A percentile compares a stretch with the other conserved stretches of the same genome.
Conservation (phyloP, 2,113 vertebrate species). For the Limnothrissa miodon region DNA sequence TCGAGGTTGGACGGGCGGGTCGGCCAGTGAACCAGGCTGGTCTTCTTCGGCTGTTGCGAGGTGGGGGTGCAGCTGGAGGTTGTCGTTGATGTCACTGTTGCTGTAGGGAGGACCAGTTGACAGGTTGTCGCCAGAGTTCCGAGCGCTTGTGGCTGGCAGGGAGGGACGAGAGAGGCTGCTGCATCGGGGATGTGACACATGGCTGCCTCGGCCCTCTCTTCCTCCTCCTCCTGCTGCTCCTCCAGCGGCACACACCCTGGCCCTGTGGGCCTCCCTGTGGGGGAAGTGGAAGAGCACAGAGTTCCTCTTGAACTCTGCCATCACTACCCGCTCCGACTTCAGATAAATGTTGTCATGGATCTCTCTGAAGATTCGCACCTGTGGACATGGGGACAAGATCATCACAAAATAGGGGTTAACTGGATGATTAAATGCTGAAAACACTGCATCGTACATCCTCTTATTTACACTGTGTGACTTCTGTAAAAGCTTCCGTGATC, state of each 20-base stretch:
- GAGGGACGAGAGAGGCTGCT: constrained; percentile 20
- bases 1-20: not conserved
- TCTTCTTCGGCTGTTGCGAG: not conserved
- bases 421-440: too few relatives aligned
- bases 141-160: constrained; percentile 51
- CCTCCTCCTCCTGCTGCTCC: constrained; percentile 25
- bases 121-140: constrained; percentile 23
- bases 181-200: constrained; percentile 35
- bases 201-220: constrained; percentile 39
- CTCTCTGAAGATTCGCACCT: constrained; percentile 83
- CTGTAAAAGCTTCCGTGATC: not conserved
- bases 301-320: constrained; percentile 51
- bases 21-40: not conserved
- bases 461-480: not conserved
- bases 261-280: constrained; percentile 48
- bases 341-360: constrained; percentile 77
- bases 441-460: not conserved
- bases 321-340: constrained; percentile 60
- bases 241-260: not conserved
- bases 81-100: not conserved
- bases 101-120: not conserved
- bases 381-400: constrained; percentile 1
- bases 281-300: constrained; percentile 48
- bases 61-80: not conserved
- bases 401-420: not conserved